Percentiles rank a stretch among this genome's conserved stretches.
phyloP scores from a whole-genome alignment of 2,888 invertebrate species.

The Labia minor region DNA sequence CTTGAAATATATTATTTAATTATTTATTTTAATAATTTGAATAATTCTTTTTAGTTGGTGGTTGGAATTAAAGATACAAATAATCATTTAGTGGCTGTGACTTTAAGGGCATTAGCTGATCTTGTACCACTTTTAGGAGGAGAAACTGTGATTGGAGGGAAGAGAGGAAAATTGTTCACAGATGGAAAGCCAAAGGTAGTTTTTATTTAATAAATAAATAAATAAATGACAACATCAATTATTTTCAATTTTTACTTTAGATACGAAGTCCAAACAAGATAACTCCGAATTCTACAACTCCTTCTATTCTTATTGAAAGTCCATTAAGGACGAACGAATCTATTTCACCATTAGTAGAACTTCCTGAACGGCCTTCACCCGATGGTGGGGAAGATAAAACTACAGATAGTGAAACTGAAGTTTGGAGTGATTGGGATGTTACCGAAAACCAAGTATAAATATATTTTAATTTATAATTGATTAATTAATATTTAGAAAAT shows the following conservation, averaged over 20 bases:
- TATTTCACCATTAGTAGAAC: constrained; percentile 31
- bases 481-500: background rate
- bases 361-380: constrained; percentile 67
- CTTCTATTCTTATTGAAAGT: constrained; percentile 15
- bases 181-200: constrained; percentile 67
- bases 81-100: constrained; percentile 69
- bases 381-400: constrained; percentile 66
- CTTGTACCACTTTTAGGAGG: constrained; percentile 77
- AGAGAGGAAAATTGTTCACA: constrained; percentile 67
- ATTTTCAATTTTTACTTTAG: background rate
- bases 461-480: background rate
- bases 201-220: no score
- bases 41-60: constrained; percentile 47
- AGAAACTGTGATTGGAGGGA: constrained; percentile 73
- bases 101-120: constrained; percentile 69
- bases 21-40: background rate
- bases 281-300: background rate
- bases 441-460: constrained; percentile 17
- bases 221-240: background rate
- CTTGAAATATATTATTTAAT: background rate
- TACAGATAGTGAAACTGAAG: constrained; percentile 50
- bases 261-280: background rate
- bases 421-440: constrained; percentile 74
- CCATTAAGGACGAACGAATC: background rate
- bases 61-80: constrained; percentile 80